Evolutionary conservation across 2,797 vertebrate genomes (phyloP).

Genomic region (Sebastes steindachneri): DNA sequence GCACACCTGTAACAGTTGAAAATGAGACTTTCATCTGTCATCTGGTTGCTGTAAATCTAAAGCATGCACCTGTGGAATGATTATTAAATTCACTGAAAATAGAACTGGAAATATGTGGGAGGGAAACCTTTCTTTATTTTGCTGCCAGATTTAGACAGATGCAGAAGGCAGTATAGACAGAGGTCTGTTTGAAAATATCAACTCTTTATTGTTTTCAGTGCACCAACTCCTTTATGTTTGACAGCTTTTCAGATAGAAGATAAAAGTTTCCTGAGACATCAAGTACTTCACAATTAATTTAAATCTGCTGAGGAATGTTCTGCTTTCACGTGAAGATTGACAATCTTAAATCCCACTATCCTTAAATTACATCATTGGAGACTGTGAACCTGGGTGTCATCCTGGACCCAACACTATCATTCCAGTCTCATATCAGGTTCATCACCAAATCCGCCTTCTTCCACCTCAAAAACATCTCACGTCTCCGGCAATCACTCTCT

Average conservation of each 20-base stretch:
- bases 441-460: too few relatives aligned
- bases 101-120: neutral
- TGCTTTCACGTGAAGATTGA: neutral
- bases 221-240: neutral
- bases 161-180: neutral
- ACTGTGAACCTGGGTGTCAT: too few relatives aligned
- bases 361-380: neutral
- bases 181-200: neutral
- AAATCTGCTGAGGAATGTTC: neutral
- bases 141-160: neutral
- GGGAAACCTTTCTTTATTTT: slow-evolving; percentile 1
- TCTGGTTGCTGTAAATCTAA: slow-evolving; percentile 6
- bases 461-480: too few relatives aligned
- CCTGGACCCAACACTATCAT: too few relatives aligned
- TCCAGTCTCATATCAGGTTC: too few relatives aligned
- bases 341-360: neutral
- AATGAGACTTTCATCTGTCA: slow-evolving; percentile 25
- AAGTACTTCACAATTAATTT: neutral
- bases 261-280: neutral
- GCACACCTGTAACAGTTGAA: neutral
- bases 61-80: slow-evolving; percentile 6
- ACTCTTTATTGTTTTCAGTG: neutral
- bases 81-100: slow-evolving; percentile 1
- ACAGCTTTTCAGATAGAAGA: neutral
- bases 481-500: too few relatives aligned